Percentiles rank a stretch among this genome's conserved stretches.
Conservation (phyloP, 2,888 invertebrate species). For the Octonoba sinensis region DNA sequence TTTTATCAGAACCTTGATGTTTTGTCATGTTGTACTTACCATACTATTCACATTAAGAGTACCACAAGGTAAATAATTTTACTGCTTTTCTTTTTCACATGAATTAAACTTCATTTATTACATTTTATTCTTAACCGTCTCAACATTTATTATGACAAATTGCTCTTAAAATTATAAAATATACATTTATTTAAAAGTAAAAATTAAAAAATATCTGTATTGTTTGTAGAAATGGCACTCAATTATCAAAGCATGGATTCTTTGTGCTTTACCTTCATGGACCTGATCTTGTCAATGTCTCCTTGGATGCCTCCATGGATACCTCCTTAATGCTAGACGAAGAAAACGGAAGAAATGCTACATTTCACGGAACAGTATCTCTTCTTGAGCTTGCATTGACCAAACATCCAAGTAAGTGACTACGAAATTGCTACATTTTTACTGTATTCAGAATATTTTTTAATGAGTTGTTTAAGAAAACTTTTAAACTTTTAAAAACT, state of each 20-base stretch:
- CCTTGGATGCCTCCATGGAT: slow-evolving; percentile 8
- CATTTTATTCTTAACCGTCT: too few species aligned
- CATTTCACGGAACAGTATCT: too few species aligned
- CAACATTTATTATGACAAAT: neutral
- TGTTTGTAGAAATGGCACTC: slow-evolving; percentile 13
- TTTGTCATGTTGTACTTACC: neutral
- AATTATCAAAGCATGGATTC: neutral
- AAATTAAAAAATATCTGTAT: neutral
- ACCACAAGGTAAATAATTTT: neutral
- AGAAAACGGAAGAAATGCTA: too few species aligned
- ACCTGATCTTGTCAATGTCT: slow-evolving; percentile 1
- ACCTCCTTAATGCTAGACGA: too few species aligned
- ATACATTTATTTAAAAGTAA: neutral
- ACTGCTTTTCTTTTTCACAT: neutral
- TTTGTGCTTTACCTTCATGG: slow-evolving; percentile 7
- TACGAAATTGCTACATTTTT: too few species aligned
- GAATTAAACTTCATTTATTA: neutral
- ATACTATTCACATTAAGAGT: neutral
- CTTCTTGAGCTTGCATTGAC: too few species aligned
- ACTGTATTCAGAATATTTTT: too few species aligned
- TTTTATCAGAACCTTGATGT: too few species aligned
- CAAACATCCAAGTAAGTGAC: too few species aligned
- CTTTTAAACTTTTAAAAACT: too few species aligned
- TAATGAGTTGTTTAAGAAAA: too few species aligned
- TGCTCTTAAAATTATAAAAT: neutral